phyloP scores from a whole-genome alignment of 2,797 vertebrate species.

The Octomys mimax region DNA sequence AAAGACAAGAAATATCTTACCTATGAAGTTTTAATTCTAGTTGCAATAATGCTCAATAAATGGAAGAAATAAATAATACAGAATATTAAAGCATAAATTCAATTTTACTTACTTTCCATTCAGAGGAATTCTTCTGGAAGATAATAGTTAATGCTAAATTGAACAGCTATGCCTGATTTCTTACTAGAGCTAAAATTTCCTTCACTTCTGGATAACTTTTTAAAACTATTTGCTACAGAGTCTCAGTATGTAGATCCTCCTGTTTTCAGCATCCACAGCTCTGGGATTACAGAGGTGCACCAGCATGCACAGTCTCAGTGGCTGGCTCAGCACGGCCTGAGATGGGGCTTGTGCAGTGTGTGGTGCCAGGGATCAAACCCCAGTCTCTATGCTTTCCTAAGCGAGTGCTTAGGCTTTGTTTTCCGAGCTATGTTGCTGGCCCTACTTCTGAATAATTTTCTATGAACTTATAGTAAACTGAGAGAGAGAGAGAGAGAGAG shows the following conservation, averaged over 20 bases:
- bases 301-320: too few species aligned
- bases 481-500: too few species aligned
- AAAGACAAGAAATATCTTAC: not conserved
- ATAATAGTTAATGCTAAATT: not conserved
- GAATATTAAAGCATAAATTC: not conserved
- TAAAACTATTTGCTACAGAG: too few species aligned
- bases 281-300: too few species aligned
- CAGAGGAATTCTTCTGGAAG: not conserved
- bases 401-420: too few species aligned
- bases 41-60: not conserved
- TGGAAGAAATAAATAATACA: accelerated
- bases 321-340: too few species aligned
- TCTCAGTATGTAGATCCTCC: too few species aligned
- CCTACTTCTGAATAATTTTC: not conserved
- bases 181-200: not conserved
- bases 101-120: not conserved
- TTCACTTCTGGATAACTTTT: not conserved
- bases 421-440: too few species aligned
- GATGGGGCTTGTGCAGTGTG: too few species aligned
- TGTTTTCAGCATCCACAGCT: too few species aligned
- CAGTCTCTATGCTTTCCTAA: too few species aligned
- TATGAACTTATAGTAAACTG: not conserved
- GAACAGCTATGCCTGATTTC: not conserved
- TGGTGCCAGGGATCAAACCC: too few species aligned
- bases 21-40: not conserved